These are phyloP conservation scores for Syritta pipiens DNA, from an alignment of 2,888 invertebrate genomes.

Conservation along the genomic window DNA sequence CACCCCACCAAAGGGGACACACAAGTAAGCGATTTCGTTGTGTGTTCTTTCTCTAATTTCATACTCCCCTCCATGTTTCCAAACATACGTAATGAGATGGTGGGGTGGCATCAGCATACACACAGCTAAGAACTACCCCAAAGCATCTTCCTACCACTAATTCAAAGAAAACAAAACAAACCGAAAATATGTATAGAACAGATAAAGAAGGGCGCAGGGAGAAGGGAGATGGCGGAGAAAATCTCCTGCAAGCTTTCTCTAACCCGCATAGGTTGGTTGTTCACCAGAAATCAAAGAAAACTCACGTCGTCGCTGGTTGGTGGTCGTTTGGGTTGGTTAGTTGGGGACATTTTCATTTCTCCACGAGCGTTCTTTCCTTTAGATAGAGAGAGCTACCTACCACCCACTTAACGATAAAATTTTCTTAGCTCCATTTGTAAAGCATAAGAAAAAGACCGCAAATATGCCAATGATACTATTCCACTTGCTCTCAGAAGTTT, in stretches of 20 bases:
- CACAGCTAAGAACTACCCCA: neutral
- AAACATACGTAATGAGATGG: neutral
- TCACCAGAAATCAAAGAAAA: neutral
- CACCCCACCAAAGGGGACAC: slow-evolving; percentile 7
- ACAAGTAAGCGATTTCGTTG: slow-evolving; percentile 12
- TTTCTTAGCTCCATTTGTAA: slow-evolving; percentile 21
- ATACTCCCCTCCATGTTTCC: slow-evolving; percentile 3
- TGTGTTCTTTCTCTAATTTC: slow-evolving; percentile 7
- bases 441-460: slow-evolving; percentile 28
- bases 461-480: slow-evolving; percentile 6
- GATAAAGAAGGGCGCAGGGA: slow-evolving; percentile 8
- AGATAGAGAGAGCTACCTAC: neutral
- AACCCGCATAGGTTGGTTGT: neutral
- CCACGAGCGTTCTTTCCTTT: neutral
- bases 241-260: slow-evolving; percentile 8
- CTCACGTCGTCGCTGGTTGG: slow-evolving; percentile 22
- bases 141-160: slow-evolving; percentile 4
- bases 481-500: slow-evolving; percentile 14
- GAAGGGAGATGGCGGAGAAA: slow-evolving; percentile 9
- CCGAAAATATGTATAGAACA: no score
- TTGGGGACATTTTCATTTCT: slow-evolving; percentile 2
- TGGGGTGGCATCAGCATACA: neutral
- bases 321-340: slow-evolving; percentile 5
- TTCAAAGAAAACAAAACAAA: slow-evolving; percentile 10
- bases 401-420: slow-evolving; percentile 8